These are phyloP conservation scores for Araneus ventricosus DNA, from an alignment of 1,140 invertebrate genomes.

Conservation along the genomic window DNA sequence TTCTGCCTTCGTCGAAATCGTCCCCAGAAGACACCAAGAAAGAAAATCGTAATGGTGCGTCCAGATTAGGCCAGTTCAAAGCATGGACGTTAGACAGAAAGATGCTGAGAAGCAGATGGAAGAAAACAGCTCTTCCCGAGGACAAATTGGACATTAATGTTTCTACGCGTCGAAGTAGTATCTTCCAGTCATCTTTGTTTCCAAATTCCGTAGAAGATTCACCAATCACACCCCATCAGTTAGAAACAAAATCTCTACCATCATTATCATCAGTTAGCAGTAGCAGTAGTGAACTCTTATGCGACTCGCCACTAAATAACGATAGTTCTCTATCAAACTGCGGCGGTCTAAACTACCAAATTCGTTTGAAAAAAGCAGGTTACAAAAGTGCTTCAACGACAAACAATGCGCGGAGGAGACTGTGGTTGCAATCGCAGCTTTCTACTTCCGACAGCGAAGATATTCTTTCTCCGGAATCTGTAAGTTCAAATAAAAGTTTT, in stretches of 20 bases:
- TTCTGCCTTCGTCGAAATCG: neutral
- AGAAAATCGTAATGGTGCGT: conserved; percentile 46
- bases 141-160: conserved; percentile 56
- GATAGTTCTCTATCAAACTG: conserved; percentile 4
- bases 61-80: conserved; percentile 74
- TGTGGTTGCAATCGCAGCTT: conserved; percentile 70
- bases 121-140: conserved; percentile 61
- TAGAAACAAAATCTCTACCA: conserved; percentile 60
- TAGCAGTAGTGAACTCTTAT: conserved; percentile 45
- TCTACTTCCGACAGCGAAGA: conserved; percentile 55
- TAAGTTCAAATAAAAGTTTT: conserved; percentile 67
- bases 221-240: conserved; percentile 10
- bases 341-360: conserved; percentile 71
- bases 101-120: conserved; percentile 71
- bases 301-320: neutral
- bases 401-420: conserved; percentile 48
- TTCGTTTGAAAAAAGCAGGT: conserved; percentile 69
- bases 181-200: conserved; percentile 72
- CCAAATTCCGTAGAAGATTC: conserved; percentile 45
- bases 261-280: conserved; percentile 45
- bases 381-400: conserved; percentile 66
- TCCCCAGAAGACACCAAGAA: conserved; percentile 60
- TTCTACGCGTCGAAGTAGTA: conserved; percentile 45
- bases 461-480: conserved; percentile 45
- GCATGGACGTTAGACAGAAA: conserved; percentile 76